Evolutionary conservation across 92 coral and sea anemone genomes (phyloP).

Genomic region (Epizoanthus stellaris): DNA sequence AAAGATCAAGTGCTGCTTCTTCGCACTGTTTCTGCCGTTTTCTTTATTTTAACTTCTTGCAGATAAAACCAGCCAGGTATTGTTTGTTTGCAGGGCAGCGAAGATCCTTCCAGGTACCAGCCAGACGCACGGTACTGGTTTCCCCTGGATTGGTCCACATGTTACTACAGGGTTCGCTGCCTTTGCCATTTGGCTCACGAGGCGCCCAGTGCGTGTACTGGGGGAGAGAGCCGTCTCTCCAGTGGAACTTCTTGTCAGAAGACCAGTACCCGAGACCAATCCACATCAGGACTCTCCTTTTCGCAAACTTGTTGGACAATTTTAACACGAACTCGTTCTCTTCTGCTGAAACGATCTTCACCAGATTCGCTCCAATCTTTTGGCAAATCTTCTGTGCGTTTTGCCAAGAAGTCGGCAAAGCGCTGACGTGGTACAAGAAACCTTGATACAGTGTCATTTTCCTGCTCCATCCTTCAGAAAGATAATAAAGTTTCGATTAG

Average conservation of each 20-base stretch:
- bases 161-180: slow-evolving; percentile 27
- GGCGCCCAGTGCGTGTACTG: slow-evolving; percentile 40
- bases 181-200: slow-evolving; percentile 22
- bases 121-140: not conserved
- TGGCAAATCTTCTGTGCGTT: slow-evolving; percentile 10
- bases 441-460: not conserved
- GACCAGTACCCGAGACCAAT: slow-evolving; percentile 21
- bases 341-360: slow-evolving; percentile 30
- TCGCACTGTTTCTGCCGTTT: too few relatives aligned
- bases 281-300: slow-evolving; percentile 5
- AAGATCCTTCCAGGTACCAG: slow-evolving; percentile 43
- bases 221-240: slow-evolving; percentile 43
- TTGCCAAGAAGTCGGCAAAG: not conserved
- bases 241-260: not conserved
- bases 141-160: slow-evolving; percentile 5
- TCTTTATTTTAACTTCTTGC: too few relatives aligned
- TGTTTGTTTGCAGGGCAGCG: not conserved
- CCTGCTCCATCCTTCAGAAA: too few relatives aligned
- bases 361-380: slow-evolving; percentile 28
- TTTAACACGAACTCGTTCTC: slow-evolving; percentile 42
- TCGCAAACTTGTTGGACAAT: slow-evolving; percentile 4
- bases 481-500: too few relatives aligned
- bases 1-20: too few relatives aligned
- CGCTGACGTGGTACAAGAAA: slow-evolving; percentile 26
- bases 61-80: too few relatives aligned